Base-by-base conservation (phyloP, 2,888 invertebrate species). In the Oligia fasciuncula region DNA sequence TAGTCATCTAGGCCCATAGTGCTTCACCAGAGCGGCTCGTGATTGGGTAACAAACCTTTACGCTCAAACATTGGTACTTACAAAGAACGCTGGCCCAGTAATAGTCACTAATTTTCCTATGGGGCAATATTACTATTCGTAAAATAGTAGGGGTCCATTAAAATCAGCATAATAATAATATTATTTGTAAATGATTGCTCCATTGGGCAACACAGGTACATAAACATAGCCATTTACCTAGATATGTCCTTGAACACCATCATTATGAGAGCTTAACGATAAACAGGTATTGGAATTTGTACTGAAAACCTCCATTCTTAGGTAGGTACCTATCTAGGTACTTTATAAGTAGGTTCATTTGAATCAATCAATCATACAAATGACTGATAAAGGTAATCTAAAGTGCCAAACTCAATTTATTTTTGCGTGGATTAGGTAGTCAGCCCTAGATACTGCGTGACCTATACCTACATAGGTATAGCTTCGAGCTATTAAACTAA, bases 141-240 rank as follows among this genome's bases (percentile, higher is more conserved):
- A 57, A 87, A 77, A 73, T 85, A 65, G 46, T 69, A 72, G 74
- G 72, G 73, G 76, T 66, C 46, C 71, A 67, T 71, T 83, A 83
- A 82, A 87, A 83, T 83, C 74, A 77, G 70, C 68, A 82, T 86
- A 87, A 85, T 90, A 87, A 85, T 90, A 83, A 83, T 80, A 84
- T 81, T 83, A 84, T 84, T 88, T 82, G 83, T 67, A 81, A 85
- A 88, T 86, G 82, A 90, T 83, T 88, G 77, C 81, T 80, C 67
- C 46, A 76, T 90, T 84, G 80, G 73, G 85, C 71, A 90, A 90
- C 72, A 73, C 78, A 74, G 29, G 66, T 77, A 81, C 69, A 77
- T 77, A 77, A 86, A 85, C 76, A 79, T 79, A 66, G 71, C 73
- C 66, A 79, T 77, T 90, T 87, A 82, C 81, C 77, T 83, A 76